Base-by-base conservation (phyloP, 2,797 vertebrate species). In the Distichodus sexfasciatus region DNA sequence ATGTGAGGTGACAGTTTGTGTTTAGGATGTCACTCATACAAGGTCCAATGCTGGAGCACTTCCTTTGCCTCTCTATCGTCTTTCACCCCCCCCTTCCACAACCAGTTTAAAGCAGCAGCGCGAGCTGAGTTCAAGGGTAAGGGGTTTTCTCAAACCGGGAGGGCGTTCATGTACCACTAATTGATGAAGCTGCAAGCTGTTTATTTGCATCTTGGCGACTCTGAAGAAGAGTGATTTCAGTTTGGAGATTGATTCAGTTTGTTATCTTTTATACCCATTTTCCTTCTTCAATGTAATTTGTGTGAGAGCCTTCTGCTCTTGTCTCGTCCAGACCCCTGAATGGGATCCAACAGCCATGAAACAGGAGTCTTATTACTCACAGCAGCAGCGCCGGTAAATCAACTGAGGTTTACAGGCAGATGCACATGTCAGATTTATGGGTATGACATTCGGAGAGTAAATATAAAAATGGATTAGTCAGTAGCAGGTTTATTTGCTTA, bases 281-380 rank as follows among this genome's bases (percentile, higher is more conserved):
- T 68, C 68, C 74, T 76, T 40, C 78, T 79, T 83, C 79, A 79
- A 82, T 86, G 85, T 79, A 88, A 87, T 89, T 87, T 87, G 74
- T 15, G 66, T 76, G 80, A 88, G 78, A 89, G 88, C 83, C 75
- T 73, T 71, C 73, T 79, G 78, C 81, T 84, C 58, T 67, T 57
- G 5, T 51, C 65, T 72, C 72, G 75, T 17, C 64, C 24, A 17
- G 41, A 75, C 53, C 78, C 44, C 76, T 82, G 85, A 84, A 82
- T 64, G 10, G 63, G 38, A 71, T 82, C 85, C 78, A 84, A 59
- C 65, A 24, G 68, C 83, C 75, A 50, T 75, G 80, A 81, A 86
- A 82, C 77, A 75, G 67, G 77, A 82, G 81, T 83, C 80, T 76
- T 74, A 76, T 79, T 78, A 78, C 79, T 72, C 41, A 14, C 64